Conservation (phyloP, 2,888 invertebrate species). For the Cheilosia impressa region DNA sequence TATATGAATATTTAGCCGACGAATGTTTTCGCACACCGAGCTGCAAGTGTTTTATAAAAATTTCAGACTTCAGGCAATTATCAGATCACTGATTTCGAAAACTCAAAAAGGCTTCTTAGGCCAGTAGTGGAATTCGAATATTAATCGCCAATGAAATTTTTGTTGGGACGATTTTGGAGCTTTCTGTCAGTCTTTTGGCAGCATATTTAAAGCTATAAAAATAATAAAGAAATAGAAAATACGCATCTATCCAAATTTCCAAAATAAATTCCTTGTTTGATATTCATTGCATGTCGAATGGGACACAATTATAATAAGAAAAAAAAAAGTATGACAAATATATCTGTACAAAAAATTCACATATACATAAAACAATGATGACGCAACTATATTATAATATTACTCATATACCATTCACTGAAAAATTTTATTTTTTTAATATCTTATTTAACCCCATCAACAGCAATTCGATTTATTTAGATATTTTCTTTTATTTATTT, state of each 20-base stretch:
- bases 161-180: too few species aligned
- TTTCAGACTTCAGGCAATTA: too few species aligned
- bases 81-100: too few species aligned
- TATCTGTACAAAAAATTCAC: conserved; percentile 12
- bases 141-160: too few species aligned
- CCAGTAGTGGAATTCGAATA: too few species aligned
- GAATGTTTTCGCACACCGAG: too few species aligned
- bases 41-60: too few species aligned
- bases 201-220: too few species aligned
- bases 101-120: too few species aligned
- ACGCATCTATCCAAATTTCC: too few species aligned
- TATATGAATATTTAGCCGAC: too few species aligned
- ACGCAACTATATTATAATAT: conserved; percentile 37
- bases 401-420: conserved; percentile 53
- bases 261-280: conserved; percentile 8
- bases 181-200: too few species aligned
- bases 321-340: conserved; percentile 6
- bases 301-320: conserved; percentile 24
- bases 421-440: conserved; percentile 4
- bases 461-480: conserved; percentile 47
- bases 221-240: neutral
- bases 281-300: neutral
- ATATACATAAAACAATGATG: conserved; percentile 47
- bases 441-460: conserved; percentile 60
- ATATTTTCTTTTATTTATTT: conserved; percentile 39